phyloP scores from a whole-genome alignment of 2,888 invertebrate genomes.

The Stratiomys singularior region DNA sequence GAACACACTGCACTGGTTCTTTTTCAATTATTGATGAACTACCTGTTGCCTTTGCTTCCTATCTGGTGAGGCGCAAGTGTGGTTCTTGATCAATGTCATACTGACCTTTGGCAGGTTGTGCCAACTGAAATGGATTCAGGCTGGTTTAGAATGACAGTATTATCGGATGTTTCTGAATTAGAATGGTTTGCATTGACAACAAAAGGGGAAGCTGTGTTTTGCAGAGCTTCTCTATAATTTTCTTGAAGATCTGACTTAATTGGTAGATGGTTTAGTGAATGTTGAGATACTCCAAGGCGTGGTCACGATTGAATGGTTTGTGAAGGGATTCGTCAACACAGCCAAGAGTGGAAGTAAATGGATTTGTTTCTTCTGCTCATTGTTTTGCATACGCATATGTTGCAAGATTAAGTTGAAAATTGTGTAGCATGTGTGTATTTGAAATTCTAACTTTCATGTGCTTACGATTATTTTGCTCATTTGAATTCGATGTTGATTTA shows the following conservation, averaged over 20 bases:
- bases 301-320: not conserved
- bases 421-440: no score
- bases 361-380: no score
- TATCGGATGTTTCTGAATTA: not conserved
- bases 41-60: constrained; percentile 26
- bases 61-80: not conserved
- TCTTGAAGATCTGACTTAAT: not conserved
- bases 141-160: not conserved
- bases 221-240: not conserved
- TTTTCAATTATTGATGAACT: constrained; percentile 37
- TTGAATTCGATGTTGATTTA: no score
- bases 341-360: no score
- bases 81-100: constrained; percentile 29
- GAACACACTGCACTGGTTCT: constrained; percentile 23
- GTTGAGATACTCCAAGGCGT: not conserved
- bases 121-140: not conserved
- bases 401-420: no score
- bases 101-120: constrained; percentile 29
- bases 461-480: no score
- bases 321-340: not conserved
- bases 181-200: not conserved
- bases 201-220: not conserved
- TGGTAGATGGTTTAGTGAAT: not conserved
- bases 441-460: no score
- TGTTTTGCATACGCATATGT: no score